Evolutionary conservation across 2,113 vertebrate genomes (phyloP).

Genomic region (Alethe diademata): DNA sequence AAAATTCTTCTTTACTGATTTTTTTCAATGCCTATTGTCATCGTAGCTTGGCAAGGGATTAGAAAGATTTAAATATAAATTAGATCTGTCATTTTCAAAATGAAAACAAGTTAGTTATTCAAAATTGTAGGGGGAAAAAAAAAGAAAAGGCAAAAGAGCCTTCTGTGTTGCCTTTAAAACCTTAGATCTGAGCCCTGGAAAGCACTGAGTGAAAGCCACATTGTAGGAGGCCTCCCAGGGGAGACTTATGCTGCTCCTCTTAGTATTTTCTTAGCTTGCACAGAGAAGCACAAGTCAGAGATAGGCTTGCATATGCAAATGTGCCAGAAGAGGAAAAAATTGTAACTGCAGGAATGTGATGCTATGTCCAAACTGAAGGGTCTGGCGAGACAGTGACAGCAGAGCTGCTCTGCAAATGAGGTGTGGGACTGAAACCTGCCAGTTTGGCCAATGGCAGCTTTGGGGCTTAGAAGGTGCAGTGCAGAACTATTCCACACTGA

Average conservation of each 20-base stretch:
- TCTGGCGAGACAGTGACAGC: not conserved
- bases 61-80: constrained; percentile 37
- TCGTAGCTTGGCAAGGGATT: not conserved
- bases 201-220: not conserved
- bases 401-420: not conserved
- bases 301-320: not conserved
- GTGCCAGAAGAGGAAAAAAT: not conserved
- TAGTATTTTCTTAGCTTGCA: not conserved
- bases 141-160: not conserved
- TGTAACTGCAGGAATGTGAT: not conserved
- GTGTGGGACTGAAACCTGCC: not conserved
- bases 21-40: constrained; percentile 3
- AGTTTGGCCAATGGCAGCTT: not conserved
- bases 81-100: constrained; percentile 9
- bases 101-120: not conserved
- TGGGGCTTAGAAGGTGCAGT: not conserved
- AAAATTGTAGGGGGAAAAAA: fast-evolving
- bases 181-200: not conserved
- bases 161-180: not conserved
- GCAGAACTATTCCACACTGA: not conserved
- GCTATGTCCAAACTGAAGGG: not conserved
- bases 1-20: constrained; percentile 20
- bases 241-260: not conserved
- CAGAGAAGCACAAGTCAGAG: not conserved
- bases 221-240: not conserved